A percentile compares a stretch with the other conserved stretches of the same genome.
These are phyloP conservation scores for Neotoxoptera formosana DNA, from an alignment of 1,140 invertebrate genomes.

Conservation along the genomic window DNA sequence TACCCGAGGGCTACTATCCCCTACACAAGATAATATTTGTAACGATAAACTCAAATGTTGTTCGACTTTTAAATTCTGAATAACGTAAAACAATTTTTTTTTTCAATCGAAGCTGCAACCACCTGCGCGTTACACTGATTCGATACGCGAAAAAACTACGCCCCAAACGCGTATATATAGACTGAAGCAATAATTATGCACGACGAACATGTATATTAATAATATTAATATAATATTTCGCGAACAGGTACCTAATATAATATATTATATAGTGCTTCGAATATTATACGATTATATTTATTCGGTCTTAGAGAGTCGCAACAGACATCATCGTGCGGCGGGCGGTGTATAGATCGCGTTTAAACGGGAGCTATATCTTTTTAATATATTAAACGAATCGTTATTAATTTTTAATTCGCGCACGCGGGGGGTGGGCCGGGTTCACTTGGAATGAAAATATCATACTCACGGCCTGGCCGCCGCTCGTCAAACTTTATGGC, in stretches of 20 bases:
- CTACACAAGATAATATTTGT: too few relatives aligned
- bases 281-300: too few relatives aligned
- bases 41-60: too few relatives aligned
- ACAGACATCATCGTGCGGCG: background rate
- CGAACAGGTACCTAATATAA: too few relatives aligned
- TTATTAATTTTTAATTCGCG: background rate
- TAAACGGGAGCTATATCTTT: conserved; percentile 15
- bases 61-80: too few relatives aligned
- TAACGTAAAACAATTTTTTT: too few relatives aligned
- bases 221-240: background rate
- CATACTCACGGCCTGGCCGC: background rate
- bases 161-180: background rate
- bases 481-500: background rate
- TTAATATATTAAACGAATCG: background rate
- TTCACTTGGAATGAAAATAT: too few relatives aligned
- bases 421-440: too few relatives aligned
- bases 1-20: too few relatives aligned
- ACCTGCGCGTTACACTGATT: background rate
- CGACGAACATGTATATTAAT: too few relatives aligned
- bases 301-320: background rate
- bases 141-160: background rate
- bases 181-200: background rate
- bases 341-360: background rate
- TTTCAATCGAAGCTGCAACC: too few relatives aligned
- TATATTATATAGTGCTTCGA: background rate